Base-by-base conservation (phyloP, 1,140 invertebrate genomes). In the Dendroctonus valens region DNA sequence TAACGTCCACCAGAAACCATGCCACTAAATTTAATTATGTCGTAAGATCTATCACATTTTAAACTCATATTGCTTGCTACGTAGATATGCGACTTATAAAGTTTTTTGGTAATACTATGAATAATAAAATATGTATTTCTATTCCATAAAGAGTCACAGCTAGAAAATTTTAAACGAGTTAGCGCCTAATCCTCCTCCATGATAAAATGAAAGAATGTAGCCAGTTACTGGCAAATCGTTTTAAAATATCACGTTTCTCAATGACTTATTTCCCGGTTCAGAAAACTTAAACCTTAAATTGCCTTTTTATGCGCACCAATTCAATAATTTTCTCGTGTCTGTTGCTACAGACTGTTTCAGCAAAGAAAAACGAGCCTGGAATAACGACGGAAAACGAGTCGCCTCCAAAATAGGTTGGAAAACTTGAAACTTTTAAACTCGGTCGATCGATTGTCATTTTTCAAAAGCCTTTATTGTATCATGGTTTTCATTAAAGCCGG, bases 321-420 rank as follows among this genome's bases (percentile, higher is more conserved):
- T 51, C 50, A 51, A 51, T 51, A 51, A 51, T 12, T 51, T 12
- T 51, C 50, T 51, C 50, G 26, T 51, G 11, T 51, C 11, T 51
- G 50, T 15, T 51, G 6, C 50, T 51, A 15, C 50, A 8, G 50
- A 8, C 15, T 51, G 15, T 51, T 51, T 51, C 50, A 15, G 11
- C 7, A 15, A 51, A 51, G 50, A 11, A 51, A 51, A 51, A 12
- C 50, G 50, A 51, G 11, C 42, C 42, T 12, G 8, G 42, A 46
- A 46, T 12, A 46, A 12, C 8, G 50, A 51, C 11, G 11, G 11
- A 15, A 51, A 15, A 15, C 50, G 50, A 15, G 3, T 51, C 50
- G 50, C 11, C 50, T 51, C 26, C 15, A 51, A 51, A 51, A 51
- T 51, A 55, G 53, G 53, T 55, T 38, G 9, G 15, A 55, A n/a